Conservation (phyloP, 2,797 vertebrate species). For the Catostomus latipinnis region DNA sequence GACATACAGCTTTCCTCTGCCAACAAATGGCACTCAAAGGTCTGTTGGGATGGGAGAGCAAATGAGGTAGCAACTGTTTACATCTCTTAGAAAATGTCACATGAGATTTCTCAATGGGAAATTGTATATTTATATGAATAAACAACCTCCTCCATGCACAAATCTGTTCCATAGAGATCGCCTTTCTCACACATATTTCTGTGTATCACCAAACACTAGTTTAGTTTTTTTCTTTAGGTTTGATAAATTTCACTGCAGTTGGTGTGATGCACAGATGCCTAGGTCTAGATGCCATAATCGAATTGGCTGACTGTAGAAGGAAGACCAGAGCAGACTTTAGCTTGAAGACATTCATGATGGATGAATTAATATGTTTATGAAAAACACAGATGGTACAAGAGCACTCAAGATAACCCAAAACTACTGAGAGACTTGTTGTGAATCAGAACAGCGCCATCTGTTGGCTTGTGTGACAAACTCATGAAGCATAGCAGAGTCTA, state of each 20-base stretch:
- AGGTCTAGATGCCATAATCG: background rate
- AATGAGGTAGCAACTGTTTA: constrained; percentile 28
- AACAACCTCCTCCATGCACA: background rate
- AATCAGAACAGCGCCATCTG: constrained; percentile 41
- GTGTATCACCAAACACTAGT: background rate
- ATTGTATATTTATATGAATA: background rate
- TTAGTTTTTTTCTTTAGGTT: background rate
- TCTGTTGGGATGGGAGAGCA: constrained; percentile 22
- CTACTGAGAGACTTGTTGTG: background rate
- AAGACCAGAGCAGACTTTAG: background rate
- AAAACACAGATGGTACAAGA: background rate
- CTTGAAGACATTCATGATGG: background rate
- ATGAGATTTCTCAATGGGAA: background rate
- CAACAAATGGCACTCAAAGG: constrained; percentile 43
- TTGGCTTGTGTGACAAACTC: constrained; percentile 12
- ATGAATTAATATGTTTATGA: background rate
- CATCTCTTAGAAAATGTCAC: background rate
- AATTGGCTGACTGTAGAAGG: background rate
- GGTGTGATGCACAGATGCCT: background rate
- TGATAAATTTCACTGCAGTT: background rate
- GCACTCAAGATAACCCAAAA: background rate
- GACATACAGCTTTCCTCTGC: constrained; percentile 29
- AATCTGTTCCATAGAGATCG: no score
- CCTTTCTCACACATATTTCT: background rate
- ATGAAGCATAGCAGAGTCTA: background rate